Base-by-base conservation (phyloP, 2,113 vertebrate genomes). In the Aramus guarauna region DNA sequence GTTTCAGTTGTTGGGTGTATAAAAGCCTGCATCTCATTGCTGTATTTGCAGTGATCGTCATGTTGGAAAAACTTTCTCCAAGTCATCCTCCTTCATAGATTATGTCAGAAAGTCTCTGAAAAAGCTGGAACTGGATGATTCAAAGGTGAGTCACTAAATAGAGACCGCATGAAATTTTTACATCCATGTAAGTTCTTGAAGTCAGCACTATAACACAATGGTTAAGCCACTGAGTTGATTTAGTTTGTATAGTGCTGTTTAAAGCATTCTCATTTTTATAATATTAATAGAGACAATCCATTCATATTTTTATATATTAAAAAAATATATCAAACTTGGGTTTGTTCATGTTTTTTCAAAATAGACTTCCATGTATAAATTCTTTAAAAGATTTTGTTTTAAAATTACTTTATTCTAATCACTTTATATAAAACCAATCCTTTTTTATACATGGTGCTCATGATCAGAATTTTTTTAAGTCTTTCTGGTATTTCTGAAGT, bases 41-140 rank as follows among this genome's bases (percentile, higher is more conserved):
- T 98, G 43, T 98, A 64, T 92, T 97, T 96, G 36, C 98, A 99
- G 99, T 91, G 98, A 99, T 85, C 98, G 94, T 73, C 98, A 99
- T 78, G 99, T 99, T 85, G 99, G 99, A 58, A 99, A 99, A 85
- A 98, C 99, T 68, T 99, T 98, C 96, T 99, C 99, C 93, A 99
- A 99, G 77, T 98, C 99, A 10, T 98, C 98, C 36, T 99, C 99
- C 26, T 99, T 99, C 75, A 76, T 98, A 97, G 99, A 99, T 94
- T 99, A 99, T 88, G 98, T 99, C 62, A 99, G 98, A 37, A 99
- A 97, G 90, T 99, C 99, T 87, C 97, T 99, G 53, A 97, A 96
- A 89, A 99, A 98, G 82, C 98, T 99, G 97, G 99, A 98, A 34
- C 98, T 99, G 97, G 99, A 99, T 96, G 99, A 99, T 19, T 98